Percentiles rank a stretch among this genome's conserved stretches.
Evolutionary conservation across 2,888 invertebrate genomes (phyloP).

Genomic region (Cordilura impudica): DNA sequence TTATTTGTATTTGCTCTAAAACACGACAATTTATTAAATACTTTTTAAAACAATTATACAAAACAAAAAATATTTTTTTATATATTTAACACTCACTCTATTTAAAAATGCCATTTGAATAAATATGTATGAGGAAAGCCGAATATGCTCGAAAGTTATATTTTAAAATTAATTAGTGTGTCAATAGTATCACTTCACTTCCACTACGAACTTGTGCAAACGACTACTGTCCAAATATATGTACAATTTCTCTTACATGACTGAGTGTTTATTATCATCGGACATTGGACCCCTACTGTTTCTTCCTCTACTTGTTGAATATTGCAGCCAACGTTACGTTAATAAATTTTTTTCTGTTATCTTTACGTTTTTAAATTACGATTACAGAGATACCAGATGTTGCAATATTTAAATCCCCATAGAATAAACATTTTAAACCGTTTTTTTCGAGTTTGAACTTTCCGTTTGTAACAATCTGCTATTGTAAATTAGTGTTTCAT

Average conservation of each 20-base stretch:
- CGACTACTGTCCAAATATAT: conserved; percentile 2
- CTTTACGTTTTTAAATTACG: background rate
- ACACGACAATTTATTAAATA: no score
- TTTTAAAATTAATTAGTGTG: no score
- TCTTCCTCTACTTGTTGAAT: conserved; percentile 24
- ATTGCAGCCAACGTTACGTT: background rate
- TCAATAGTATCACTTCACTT: background rate
- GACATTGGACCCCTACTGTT: conserved; percentile 47
- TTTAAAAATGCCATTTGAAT: conserved; percentile 47
- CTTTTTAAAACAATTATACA: no score
- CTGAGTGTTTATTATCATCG: conserved; percentile 29
- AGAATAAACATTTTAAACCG: no score
- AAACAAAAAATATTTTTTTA: background rate
- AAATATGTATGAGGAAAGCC: background rate
- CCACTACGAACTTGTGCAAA: conserved; percentile 24
- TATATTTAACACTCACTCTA: conserved; percentile 42
- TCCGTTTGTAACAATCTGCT: no score
- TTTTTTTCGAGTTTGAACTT: no score
- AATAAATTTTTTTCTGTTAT: background rate
- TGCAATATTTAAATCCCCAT: no score
- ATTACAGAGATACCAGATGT: background rate
- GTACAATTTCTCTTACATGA: background rate
- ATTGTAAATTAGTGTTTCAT: no score
- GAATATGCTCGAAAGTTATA: background rate
- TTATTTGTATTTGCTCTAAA: background rate